Base-by-base conservation (phyloP, 2,797 vertebrate genomes). In the Amblyraja radiata region DNA sequence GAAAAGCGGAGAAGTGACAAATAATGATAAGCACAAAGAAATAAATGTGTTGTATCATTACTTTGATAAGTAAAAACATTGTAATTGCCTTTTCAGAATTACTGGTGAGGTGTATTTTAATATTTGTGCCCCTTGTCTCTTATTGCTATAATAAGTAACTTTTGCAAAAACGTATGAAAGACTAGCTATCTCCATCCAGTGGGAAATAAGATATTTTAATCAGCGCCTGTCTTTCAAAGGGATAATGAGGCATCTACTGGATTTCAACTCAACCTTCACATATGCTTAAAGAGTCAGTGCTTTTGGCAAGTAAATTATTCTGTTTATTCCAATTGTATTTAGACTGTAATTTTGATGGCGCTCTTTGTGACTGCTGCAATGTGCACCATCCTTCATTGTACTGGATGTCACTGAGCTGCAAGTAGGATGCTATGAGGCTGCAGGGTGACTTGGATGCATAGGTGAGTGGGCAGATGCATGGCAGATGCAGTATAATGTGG, bases 21-120 rank as follows among this genome's bases (percentile, higher is more conserved):
- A 14, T 68, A 88, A 90, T 90, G 63, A n/a, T 90, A 39, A 23
- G 32, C n/a, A 25, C 21, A 36, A n/a, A n/a, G 36, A 68, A 90
- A 65, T 90, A 90, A 90, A 90, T 71, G 86, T 39, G 65, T 71
- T 90, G 36, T 86, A 90, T 90, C 32, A 90, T 71, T 71, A 90
- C 65, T 65, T 23, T 90, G 61, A 65, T 90, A 25, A 68, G 36
- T 90, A 36, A 58, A 79, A 63, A 14, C 46, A 63, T n/a, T 4
- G 65, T 90, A 71, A 90, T 90, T 90, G 65, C 86, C 21, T 28
- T 61, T 18, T 90, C 86, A 21, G 61, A 68, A 32, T 71, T 6
- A 71, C 86, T 90, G 86, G 86, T 21, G 16, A 71, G n/a, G 32
- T 71, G 36, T 32, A 71, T 23, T 90, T 90, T 71, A 71, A 90